phyloP scores from a whole-genome alignment of 2,888 invertebrate species.

The Dynastes maya region DNA sequence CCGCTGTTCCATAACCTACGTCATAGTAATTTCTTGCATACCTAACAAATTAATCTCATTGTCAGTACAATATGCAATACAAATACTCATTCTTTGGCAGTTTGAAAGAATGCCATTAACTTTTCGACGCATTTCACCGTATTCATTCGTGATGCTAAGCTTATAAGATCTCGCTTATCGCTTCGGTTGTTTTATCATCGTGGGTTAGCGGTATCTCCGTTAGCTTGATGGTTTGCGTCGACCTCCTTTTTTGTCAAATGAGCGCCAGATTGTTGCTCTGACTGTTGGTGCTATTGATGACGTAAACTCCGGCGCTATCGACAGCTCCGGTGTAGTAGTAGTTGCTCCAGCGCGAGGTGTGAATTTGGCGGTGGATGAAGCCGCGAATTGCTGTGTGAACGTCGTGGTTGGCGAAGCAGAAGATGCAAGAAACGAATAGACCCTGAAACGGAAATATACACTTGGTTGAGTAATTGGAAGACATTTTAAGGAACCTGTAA shows the following conservation, averaged over 20 bases:
- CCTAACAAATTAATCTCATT: background rate
- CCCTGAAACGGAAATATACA: constrained; percentile 72
- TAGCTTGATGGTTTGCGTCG: constrained; percentile 53
- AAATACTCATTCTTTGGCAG: background rate
- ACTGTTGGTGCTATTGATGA: constrained; percentile 64
- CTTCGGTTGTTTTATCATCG: constrained; percentile 47
- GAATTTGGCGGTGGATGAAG: constrained; percentile 68
- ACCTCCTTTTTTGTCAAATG: constrained; percentile 62
- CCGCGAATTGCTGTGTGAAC: constrained; percentile 74
- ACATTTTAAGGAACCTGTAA: too few species aligned
- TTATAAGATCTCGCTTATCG: constrained; percentile 50
- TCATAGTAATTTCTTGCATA: constrained; percentile 15
- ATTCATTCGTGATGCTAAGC: background rate
- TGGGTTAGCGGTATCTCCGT: constrained; percentile 49
- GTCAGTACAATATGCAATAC: constrained; percentile 1
- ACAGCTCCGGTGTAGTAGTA: constrained; percentile 64
- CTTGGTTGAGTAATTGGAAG: background rate
- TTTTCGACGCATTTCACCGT: background rate
- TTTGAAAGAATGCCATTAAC: background rate
- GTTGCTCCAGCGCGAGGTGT: constrained; percentile 63
- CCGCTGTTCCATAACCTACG: too few species aligned
- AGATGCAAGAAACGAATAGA: constrained; percentile 79
- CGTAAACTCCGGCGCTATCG: constrained; percentile 66
- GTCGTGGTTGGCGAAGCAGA: constrained; percentile 85
- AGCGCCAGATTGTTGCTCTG: constrained; percentile 63